Evolutionary conservation across 2,888 invertebrate species (phyloP).

Genomic region (Tenthredo amoena): DNA sequence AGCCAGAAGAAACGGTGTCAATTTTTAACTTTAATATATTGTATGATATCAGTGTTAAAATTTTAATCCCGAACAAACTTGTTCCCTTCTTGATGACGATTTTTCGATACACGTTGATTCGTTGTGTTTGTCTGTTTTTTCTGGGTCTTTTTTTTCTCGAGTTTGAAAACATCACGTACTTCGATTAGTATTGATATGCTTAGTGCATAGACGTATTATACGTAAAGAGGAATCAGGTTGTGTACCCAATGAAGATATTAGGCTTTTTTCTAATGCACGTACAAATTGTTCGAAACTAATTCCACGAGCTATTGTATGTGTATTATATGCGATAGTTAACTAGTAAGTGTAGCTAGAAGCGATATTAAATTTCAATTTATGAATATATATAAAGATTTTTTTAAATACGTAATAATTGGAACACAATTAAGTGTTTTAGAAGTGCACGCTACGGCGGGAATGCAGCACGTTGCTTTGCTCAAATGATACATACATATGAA

Average conservation of each 20-base stretch:
- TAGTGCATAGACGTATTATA: neutral
- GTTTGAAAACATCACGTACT: neutral
- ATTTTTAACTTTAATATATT: conserved; percentile 56
- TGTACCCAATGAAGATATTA: neutral
- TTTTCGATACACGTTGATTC: neutral
- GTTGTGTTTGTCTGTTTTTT: neutral
- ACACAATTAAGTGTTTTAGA: conserved; percentile 29
- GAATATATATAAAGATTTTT: neutral
- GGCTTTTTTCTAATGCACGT: conserved; percentile 40
- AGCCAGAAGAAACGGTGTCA: conserved; percentile 62
- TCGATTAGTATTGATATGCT: neutral
- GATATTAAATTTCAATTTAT: conserved; percentile 27
- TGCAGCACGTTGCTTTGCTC: conserved; percentile 47
- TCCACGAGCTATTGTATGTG: neutral
- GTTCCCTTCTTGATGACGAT: neutral
- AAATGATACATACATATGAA: conserved; percentile 19
- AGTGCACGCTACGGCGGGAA: conserved; percentile 35
- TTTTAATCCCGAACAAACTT: neutral
- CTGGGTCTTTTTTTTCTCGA: neutral
- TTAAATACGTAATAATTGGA: conserved; percentile 4
- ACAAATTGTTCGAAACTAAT: conserved; percentile 23
- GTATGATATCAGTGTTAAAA: neutral
- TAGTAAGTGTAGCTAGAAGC: conserved; percentile 19
- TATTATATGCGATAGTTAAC: neutral
- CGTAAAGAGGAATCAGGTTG: conserved; percentile 22